These are phyloP conservation scores for Drosophila borealis DNA, from an alignment of 2,888 invertebrate genomes.

Conservation along the genomic window DNA sequence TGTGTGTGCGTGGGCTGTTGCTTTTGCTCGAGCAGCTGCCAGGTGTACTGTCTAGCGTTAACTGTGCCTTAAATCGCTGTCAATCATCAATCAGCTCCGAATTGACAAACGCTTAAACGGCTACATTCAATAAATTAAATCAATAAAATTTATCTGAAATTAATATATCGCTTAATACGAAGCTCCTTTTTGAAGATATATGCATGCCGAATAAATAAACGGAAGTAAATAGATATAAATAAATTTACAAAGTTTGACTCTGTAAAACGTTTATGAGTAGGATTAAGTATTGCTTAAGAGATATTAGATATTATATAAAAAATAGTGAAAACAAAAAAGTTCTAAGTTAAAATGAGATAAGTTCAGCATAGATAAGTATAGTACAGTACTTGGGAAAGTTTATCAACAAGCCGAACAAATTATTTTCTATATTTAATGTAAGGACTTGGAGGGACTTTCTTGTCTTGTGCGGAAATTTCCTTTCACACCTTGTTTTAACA, in stretches of 20 bases:
- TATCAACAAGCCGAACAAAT: no score
- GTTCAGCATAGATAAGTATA: no score
- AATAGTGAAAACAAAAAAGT: no score
- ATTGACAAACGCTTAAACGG: conserved; percentile 30
- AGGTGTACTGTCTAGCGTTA: conserved; percentile 39
- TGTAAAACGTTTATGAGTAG: no score
- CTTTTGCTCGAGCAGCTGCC: conserved; percentile 28
- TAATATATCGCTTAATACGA: not conserved
- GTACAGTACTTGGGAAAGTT: no score
- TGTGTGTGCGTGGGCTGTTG: not conserved
- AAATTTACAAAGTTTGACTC: not conserved
- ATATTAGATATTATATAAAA: no score
- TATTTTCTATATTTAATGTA: no score
- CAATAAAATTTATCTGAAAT: conserved; percentile 7
- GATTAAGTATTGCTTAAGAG: no score
- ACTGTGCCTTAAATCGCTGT: conserved; percentile 36
- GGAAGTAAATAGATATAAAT: not conserved
- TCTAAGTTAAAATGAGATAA: no score
- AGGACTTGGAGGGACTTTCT: no score
- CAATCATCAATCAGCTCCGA: conserved; percentile 43
- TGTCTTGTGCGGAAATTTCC: no score
- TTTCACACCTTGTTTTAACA: no score
- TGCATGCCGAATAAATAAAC: not conserved
- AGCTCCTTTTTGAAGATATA: not conserved
- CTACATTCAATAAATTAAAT: conserved; percentile 27